Evolutionary conservation across 1,140 invertebrate genomes (phyloP).

Genomic region (Drosophila tsacasi): DNA sequence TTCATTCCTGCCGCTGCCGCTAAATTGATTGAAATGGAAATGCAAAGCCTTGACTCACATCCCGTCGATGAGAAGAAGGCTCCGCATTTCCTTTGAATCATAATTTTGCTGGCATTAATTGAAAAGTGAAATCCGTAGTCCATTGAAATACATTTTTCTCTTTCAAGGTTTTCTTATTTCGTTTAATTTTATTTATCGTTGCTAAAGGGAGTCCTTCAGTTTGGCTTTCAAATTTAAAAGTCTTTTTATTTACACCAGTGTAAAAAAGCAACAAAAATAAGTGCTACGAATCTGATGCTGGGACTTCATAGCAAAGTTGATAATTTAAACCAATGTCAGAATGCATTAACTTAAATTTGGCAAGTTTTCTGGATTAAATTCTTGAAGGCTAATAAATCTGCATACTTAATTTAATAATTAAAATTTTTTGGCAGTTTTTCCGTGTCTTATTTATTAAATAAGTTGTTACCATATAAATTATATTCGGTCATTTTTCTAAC

Average conservation of each 20-base stretch:
- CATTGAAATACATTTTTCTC: slow-evolving; percentile 49
- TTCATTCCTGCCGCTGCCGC: neutral
- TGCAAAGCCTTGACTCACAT: slow-evolving; percentile 58
- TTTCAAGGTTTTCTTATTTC: slow-evolving; percentile 3
- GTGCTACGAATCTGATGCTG: too few relatives aligned
- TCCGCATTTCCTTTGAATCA: slow-evolving; percentile 49
- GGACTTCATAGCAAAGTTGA: too few relatives aligned
- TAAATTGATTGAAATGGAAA: slow-evolving; percentile 53
- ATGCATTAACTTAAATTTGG: too few relatives aligned
- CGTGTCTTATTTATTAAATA: too few relatives aligned
- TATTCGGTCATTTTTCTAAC: too few relatives aligned
- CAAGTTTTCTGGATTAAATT: too few relatives aligned
- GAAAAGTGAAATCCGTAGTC: slow-evolving; percentile 56
- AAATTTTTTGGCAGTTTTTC: too few relatives aligned
- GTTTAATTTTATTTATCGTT: slow-evolving; percentile 11
- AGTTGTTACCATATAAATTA: too few relatives aligned
- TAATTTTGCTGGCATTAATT: slow-evolving; percentile 58
- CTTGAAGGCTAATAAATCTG: too few relatives aligned
- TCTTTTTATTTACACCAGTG: neutral
- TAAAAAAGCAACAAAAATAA: neutral
- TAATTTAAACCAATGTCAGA: too few relatives aligned
- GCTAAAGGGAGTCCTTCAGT: neutral
- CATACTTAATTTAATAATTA: too few relatives aligned
- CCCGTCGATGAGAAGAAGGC: slow-evolving; percentile 8
- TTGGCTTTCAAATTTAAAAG: neutral